Evolutionary conservation across 2,888 invertebrate species (phyloP).

Genomic region (Megalurothrips usitatus): DNA sequence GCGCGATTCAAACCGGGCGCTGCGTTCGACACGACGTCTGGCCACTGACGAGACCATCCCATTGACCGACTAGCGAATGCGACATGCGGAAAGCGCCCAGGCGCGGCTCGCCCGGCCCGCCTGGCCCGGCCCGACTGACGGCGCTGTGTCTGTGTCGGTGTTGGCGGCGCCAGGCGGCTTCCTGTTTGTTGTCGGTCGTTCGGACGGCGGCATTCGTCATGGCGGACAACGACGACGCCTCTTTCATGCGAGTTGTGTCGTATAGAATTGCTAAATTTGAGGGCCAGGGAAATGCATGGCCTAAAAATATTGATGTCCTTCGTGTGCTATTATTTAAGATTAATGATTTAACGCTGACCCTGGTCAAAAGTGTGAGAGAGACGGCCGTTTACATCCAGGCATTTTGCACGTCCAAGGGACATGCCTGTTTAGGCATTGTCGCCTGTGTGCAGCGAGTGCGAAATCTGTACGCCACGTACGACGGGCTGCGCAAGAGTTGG

Average conservation of each 20-base stretch:
- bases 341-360: not conserved
- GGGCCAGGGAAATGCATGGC: not conserved
- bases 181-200: no score
- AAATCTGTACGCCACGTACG: not conserved
- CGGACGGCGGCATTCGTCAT: no score
- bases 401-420: not conserved
- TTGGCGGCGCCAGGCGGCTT: no score
- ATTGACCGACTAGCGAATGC: no score
- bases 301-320: not conserved
- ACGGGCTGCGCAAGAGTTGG: not conserved
- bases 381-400: not conserved
- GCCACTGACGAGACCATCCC: no score
- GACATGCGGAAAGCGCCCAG: no score
- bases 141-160: no score
- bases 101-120: no score
- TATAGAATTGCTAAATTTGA: not conserved
- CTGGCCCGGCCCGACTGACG: no score
- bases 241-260: not conserved
- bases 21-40: no score
- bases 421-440: not conserved
- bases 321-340: not conserved
- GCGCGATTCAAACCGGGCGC: no score
- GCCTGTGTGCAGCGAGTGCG: not conserved
- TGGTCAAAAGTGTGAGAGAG: not conserved
- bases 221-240: no score